Base-by-base conservation (phyloP, 2,888 invertebrate species). In the Hirtodrosophila histrioides region DNA sequence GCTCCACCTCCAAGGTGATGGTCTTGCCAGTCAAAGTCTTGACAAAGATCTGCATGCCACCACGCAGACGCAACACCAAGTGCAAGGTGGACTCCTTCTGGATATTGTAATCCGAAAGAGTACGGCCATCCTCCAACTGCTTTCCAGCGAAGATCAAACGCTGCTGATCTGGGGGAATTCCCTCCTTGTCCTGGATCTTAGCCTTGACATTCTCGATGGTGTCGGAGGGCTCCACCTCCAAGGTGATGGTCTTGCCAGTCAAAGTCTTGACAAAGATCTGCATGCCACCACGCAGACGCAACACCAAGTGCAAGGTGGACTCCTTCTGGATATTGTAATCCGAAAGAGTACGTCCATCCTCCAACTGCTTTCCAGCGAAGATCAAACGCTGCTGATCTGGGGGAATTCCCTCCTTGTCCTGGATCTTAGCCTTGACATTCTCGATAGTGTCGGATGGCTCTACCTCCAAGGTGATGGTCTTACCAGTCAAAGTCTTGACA, bases 301-400 rank as follows among this genome's bases (percentile, higher is more conserved):
- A 43, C 39, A 63, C 62, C 62, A 63, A 50, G 4, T 63, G 62
- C 0, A 63, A 6, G 4, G 55, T 70, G 0, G 48, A 70, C 55
- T 70, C 70, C 51, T 70, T 70, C 71, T 70, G 70, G 29, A 70
- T 70, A 43, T 70, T 70, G 44, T 70, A 70, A 6, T 70, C 70
- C n/a, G 70, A 70, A 7, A 70, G 2, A 4, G 70, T 70, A 0
- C 70, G 70, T 40, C 70, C 70, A 8, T 70, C 70, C 11, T 70
- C 70, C 33, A 70, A 12, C 55, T 70, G 70, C 35, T 70, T 70
- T 11, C 70, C 70, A 0, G 70, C 70, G 8, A 70, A 70, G 55
- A 70, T 70, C 55, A 70, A 40, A 53, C 70, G 70, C 55, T 70
- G 70, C 58, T 70, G 70, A 37, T 70, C 70, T 70, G 70, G 70